Evolutionary conservation across 2,888 invertebrate species (phyloP).

Genomic region (Enchytraeus crypticus): DNA sequence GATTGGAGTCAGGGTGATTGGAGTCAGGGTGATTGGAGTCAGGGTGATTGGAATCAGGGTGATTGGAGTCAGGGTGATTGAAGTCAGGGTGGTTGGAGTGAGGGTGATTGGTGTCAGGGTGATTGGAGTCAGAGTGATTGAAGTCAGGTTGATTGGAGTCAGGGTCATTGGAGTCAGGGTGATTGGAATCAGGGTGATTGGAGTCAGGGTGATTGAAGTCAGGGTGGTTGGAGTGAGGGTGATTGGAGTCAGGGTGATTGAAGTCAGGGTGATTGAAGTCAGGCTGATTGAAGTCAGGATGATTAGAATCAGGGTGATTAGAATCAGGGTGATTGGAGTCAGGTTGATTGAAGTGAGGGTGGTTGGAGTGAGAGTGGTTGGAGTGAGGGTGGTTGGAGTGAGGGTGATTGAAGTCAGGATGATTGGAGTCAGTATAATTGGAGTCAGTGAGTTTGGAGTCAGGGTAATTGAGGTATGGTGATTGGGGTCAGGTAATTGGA

Average conservation of each 20-base stretch:
- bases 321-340: background rate
- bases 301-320: constrained; percentile 14
- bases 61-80: too few species aligned
- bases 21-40: too few species aligned
- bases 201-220: background rate
- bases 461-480: too few species aligned
- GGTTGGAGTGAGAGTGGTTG: background rate
- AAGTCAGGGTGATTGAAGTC: background rate
- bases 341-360: background rate
- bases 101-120: background rate
- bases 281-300: too few species aligned
- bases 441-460: too few species aligned
- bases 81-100: too few species aligned
- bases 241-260: background rate
- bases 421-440: too few species aligned
- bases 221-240: background rate
- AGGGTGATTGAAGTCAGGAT: too few species aligned
- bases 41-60: too few species aligned
- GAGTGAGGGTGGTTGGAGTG: background rate
- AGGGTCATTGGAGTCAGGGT: constrained; percentile 14
- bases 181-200: too few species aligned
- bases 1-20: background rate
- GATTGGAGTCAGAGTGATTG: background rate
- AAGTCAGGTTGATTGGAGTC: too few species aligned
- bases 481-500: too few species aligned